A percentile compares a stretch with the other conserved stretches of the same genome.
phyloP scores from a whole-genome alignment of 2,888 invertebrate genomes.

The Caenorhabditis plicata region DNA sequence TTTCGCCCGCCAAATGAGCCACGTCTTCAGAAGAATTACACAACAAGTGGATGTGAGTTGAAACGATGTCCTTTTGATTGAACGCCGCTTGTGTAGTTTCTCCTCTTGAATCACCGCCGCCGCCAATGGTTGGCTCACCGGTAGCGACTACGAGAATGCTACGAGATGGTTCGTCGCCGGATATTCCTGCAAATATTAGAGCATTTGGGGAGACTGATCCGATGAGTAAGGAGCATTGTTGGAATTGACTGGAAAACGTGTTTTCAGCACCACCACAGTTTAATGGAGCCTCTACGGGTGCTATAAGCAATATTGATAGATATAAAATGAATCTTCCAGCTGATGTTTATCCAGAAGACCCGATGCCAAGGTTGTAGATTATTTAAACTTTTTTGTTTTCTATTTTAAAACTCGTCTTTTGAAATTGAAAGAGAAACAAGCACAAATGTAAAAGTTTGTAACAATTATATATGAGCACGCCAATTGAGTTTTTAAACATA shows the following conservation, averaged over 20 bases:
- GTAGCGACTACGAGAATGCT: conserved; percentile 8
- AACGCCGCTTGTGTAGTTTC: conserved; percentile 23
- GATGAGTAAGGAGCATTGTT: background rate
- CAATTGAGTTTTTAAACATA: too few species aligned
- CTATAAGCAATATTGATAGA: conserved; percentile 21
- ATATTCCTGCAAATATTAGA: conserved; percentile 17
- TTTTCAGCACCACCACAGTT: conserved; percentile 4
- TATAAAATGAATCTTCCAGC: conserved; percentile 34
- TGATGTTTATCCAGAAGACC: conserved; percentile 32
- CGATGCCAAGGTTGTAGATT: too few species aligned
- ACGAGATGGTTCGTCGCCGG: conserved; percentile 15
- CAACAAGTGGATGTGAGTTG: conserved; percentile 19
- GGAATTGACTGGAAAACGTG: background rate
- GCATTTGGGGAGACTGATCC: background rate
- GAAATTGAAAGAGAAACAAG: too few species aligned
- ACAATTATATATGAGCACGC: too few species aligned
- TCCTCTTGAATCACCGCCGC: conserved; percentile 40
- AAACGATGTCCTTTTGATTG: background rate
- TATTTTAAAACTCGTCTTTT: too few species aligned
- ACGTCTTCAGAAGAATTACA: conserved; percentile 35
- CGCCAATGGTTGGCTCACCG: conserved; percentile 15
- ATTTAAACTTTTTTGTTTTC: too few species aligned
- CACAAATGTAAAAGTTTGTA: too few species aligned
- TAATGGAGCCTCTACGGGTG: conserved; percentile 16
- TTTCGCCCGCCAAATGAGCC: conserved; percentile 45